Conservation (phyloP, 2,113 vertebrate species). For the Oreotrochilus melanogaster region DNA sequence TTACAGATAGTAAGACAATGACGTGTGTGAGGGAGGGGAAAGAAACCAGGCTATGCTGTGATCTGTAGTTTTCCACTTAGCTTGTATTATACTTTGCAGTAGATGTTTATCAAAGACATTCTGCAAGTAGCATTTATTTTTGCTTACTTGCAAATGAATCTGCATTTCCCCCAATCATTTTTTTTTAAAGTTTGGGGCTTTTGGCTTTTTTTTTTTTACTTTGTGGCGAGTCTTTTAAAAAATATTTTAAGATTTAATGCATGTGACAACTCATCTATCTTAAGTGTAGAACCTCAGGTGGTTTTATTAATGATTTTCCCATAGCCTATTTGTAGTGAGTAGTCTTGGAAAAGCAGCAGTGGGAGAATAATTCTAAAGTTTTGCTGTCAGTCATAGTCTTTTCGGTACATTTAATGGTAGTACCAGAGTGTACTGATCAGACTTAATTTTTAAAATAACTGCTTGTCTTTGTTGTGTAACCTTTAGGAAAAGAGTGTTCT, state of each 20-base stretch:
- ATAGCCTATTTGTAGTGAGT: not conserved
- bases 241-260: not conserved
- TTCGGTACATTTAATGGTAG: not conserved
- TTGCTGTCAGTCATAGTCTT: fast-evolving
- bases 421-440: not conserved
- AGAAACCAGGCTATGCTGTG: not conserved
- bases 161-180: not conserved
- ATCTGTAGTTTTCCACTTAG: constrained; percentile 50
- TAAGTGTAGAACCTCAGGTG: not conserved
- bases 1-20: not conserved
- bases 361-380: not conserved
- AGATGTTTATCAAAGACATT: constrained; percentile 14
- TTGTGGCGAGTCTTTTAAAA: not conserved
- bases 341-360: not conserved
- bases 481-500: not conserved
- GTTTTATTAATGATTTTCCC: not conserved
- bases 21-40: not conserved
- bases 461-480: not conserved
- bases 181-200: not conserved
- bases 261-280: fast-evolving
- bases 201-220: not conserved
- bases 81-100: not conserved
- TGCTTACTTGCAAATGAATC: not conserved
- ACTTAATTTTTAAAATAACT: not conserved
- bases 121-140: not conserved